Evolutionary conservation across 2,888 invertebrate genomes (phyloP), one percentile per base, ranked within the genome.

Genomic region (Melieria crassipennis): DNA sequence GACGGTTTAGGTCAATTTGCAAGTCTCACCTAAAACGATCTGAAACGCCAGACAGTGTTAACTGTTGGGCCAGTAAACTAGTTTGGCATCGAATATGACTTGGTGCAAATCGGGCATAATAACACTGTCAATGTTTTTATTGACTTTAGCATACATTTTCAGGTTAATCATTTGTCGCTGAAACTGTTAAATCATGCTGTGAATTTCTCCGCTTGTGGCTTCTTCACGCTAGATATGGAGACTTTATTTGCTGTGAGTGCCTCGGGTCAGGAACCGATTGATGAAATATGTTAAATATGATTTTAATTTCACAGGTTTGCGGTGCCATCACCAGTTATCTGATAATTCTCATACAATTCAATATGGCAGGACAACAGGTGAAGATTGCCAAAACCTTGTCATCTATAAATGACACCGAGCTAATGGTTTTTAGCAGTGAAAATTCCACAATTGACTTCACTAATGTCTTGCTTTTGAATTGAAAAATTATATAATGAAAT

Each of bases 261-360:
- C 65, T 30, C 30, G 30, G 30, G 30, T 30, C 30, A 2, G 30
- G 30, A 30, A 30, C 3, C n/a, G 4, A 43, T 46, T 46, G 47
- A 46, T 46, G 7, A 13, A 3, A 45, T 6, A n/a, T 43, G 55
- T 30, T 30, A 30, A 30, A 30, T 67, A 43, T 61, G 16, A 10
- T 3, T 57, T 47, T 47, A n/a, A 45, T 50, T 72, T 61, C 73
- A n/a, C 70, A 83, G 83, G 82, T 84, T 43, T 80, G 81, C 45
- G 87, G 87, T n/a, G 87, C 86, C 42, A 86, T 87, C 58, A 86
- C 86, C 6, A 86, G 85, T 64, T 87, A 87, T 64, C 77, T 87
- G 0, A 87, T 87, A 56, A 87, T 87, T 30, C 79, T 87, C 55
- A 87, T 87, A 71, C 87, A 87, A 78, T 87, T 87, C 65, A 87